Conservation (phyloP, 2,797 vertebrate species). For the Catostomus latipinnis region DNA sequence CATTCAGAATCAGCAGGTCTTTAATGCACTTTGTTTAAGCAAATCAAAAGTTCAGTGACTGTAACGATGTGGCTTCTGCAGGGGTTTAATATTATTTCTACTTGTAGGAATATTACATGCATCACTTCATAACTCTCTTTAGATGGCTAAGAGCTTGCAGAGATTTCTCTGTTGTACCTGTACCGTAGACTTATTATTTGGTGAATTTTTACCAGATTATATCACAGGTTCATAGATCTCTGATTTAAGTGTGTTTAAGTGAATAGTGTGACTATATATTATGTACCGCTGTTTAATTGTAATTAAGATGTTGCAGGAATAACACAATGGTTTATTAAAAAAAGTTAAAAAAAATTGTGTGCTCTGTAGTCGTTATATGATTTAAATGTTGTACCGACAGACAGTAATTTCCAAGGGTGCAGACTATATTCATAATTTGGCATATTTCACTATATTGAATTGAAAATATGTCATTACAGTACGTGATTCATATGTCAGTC, state of each 20-base stretch:
- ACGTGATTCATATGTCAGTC: no score
- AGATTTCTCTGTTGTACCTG: not conserved
- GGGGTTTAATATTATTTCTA: conserved; percentile 41
- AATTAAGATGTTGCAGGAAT: no score
- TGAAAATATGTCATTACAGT: no score
- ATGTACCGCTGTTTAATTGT: no score
- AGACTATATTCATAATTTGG: no score
- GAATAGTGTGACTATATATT: no score
- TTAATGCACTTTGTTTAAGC: conserved; percentile 37
- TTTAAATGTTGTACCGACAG: no score
- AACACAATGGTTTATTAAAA: no score
- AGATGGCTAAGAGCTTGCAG: conserved; percentile 1
- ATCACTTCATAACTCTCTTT: not conserved
- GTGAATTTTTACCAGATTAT: not conserved
- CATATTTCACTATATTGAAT: no score
- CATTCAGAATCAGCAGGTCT: conserved; percentile 38
- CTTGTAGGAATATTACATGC: conserved; percentile 13
- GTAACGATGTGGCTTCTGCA: conserved; percentile 18
- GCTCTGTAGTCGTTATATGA: no score
- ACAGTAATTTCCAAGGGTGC: no score
- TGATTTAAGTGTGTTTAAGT: not conserved
- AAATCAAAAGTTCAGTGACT: conserved; percentile 46
- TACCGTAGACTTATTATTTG: conserved; percentile 5
- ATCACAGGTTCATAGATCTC: not conserved
- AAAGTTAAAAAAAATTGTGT: no score